Percentiles rank a stretch among this genome's conserved stretches.
Evolutionary conservation across 2,888 invertebrate species (phyloP).

Genomic region (Saturnia pavonia): DNA sequence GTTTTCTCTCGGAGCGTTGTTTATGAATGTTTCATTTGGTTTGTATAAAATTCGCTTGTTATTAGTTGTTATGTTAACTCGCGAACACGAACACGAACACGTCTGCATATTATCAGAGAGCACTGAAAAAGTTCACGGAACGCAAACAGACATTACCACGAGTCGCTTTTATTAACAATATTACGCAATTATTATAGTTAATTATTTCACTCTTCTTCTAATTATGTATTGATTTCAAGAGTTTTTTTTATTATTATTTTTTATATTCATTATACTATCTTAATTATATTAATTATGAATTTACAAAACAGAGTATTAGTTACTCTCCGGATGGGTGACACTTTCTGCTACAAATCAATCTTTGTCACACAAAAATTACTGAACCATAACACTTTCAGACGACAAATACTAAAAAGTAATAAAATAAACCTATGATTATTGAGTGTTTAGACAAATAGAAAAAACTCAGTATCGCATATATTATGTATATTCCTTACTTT

Average conservation of each 20-base stretch:
- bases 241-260: too few species aligned
- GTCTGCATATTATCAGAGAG: constrained; percentile 4
- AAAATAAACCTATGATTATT: neutral
- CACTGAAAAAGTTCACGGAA: neutral
- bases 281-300: too few species aligned
- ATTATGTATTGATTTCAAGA: neutral
- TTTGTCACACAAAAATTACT: too few species aligned
- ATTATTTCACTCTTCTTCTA: neutral
- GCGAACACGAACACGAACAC: neutral
- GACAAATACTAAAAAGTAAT: too few species aligned
- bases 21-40: constrained; percentile 14
- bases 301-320: neutral
- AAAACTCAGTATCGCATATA: neutral
- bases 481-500: neutral
- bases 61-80: constrained; percentile 5
- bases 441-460: too few species aligned
- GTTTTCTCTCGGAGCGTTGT: neutral
- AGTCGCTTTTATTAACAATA: neutral
- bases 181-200: neutral
- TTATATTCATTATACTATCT: too few species aligned
- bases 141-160: neutral
- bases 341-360: too few species aligned
- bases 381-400: too few species aligned
- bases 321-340: too few species aligned
- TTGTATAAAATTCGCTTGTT: constrained; percentile 13